These are phyloP conservation scores for Stegodyphus dumicola DNA, from an alignment of 1,140 invertebrate species.

Conservation along the genomic window DNA sequence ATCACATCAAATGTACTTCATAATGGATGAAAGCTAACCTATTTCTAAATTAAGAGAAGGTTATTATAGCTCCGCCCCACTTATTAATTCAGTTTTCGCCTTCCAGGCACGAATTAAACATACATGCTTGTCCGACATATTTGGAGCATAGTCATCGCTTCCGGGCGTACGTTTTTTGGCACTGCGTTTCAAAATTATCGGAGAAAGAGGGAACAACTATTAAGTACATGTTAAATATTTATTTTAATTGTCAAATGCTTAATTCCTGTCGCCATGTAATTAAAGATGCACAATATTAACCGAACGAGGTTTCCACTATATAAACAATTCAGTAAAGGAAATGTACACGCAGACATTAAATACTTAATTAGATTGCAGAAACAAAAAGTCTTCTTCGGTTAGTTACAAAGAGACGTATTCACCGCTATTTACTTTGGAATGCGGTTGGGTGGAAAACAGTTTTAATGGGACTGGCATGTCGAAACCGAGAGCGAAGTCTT, in stretches of 20 bases:
- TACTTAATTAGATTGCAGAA: constrained; percentile 28
- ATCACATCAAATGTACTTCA: no score
- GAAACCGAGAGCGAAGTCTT: background rate
- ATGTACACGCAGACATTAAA: constrained; percentile 10
- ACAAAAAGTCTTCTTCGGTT: constrained; percentile 12
- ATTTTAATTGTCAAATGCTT: background rate
- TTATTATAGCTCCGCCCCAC: no score
- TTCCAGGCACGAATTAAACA: no score
- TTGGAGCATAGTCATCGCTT: no score
- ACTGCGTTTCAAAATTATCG: no score
- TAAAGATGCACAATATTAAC: background rate
- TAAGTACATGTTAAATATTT: background rate
- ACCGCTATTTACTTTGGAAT: background rate
- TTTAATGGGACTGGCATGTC: constrained; percentile 14
- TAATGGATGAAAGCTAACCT: no score
- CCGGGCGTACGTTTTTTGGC: no score
- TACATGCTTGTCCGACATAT: no score
- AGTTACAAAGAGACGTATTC: background rate
- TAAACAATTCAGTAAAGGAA: background rate
- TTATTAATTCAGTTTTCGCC: no score
- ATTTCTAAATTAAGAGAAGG: no score
- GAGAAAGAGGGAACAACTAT: background rate
- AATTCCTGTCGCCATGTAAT: background rate
- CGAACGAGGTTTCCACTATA: background rate
- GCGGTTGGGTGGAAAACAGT: background rate